phyloP scores from a whole-genome alignment of 2,113 vertebrate species.

The Mandrillus leucophaeus region DNA sequence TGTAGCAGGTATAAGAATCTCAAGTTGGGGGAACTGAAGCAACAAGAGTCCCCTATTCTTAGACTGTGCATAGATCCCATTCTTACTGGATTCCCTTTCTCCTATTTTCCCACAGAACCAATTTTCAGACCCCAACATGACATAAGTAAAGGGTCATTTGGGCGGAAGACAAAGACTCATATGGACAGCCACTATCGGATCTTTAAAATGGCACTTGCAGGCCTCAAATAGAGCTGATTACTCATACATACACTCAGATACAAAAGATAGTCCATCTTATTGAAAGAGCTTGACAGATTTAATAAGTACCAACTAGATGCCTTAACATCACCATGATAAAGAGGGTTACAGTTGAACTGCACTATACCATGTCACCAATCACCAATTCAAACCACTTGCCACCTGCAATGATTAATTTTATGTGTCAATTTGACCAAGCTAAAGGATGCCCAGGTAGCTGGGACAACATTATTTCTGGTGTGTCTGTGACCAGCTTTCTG shows the following conservation, averaged over 20 bases:
- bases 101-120: neutral
- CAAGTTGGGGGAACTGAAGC: neutral
- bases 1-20: neutral
- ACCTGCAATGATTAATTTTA: neutral
- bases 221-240: neutral
- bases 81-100: neutral
- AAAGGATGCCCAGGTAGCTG: neutral
- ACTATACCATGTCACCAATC: neutral
- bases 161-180: neutral
- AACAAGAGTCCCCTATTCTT: neutral
- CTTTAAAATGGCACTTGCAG: neutral
- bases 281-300: neutral
- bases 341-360: neutral
- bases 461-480: neutral
- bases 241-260: neutral
- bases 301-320: neutral
- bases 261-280: neutral
- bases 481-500: neutral
- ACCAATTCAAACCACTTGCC: neutral
- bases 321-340: neutral
- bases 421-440: neutral
- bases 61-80: neutral
- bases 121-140: neutral
- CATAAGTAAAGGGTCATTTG: neutral
- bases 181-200: neutral